These are phyloP conservation scores for Aphodius sticticus DNA, from an alignment of 2,888 invertebrate species.

Conservation along the genomic window DNA sequence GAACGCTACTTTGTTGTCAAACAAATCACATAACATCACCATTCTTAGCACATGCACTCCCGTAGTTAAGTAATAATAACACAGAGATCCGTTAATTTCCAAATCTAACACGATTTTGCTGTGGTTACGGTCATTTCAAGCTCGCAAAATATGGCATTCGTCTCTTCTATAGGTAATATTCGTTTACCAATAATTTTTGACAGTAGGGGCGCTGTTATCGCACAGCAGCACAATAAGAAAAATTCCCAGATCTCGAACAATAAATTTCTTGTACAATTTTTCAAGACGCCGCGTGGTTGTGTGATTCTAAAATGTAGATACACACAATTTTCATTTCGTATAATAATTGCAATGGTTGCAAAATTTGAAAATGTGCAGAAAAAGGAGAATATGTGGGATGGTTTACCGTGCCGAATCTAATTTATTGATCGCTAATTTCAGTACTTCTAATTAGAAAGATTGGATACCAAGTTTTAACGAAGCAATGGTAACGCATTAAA, in stretches of 20 bases:
- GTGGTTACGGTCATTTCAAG: slow-evolving; percentile 9
- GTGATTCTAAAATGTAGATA: background rate
- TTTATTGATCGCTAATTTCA: background rate
- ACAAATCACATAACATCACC: background rate
- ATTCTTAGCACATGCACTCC: background rate
- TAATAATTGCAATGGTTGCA: background rate
- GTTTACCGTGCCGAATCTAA: background rate
- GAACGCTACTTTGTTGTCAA: slow-evolving; percentile 4
- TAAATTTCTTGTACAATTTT: slow-evolving; percentile 33
- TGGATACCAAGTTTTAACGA: background rate
- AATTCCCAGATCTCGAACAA: slow-evolving; percentile 31
- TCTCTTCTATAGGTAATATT: slow-evolving; percentile 44
- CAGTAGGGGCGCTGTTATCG: slow-evolving; percentile 48
- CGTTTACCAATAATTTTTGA: slow-evolving; percentile 46
- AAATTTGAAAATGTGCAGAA: background rate
- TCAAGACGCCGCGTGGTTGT: background rate
- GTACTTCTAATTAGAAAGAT: background rate
- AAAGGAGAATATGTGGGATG: background rate
- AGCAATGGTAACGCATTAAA: background rate
- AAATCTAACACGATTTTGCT: background rate
- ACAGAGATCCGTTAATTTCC: background rate
- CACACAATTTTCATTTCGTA: background rate
- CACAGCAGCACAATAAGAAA: slow-evolving; percentile 32
- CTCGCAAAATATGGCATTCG: slow-evolving; percentile 39
- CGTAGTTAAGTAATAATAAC: background rate